phyloP scores from a whole-genome alignment of 2,797 vertebrate genomes.

The Pseudochaenichthys georgianus region DNA sequence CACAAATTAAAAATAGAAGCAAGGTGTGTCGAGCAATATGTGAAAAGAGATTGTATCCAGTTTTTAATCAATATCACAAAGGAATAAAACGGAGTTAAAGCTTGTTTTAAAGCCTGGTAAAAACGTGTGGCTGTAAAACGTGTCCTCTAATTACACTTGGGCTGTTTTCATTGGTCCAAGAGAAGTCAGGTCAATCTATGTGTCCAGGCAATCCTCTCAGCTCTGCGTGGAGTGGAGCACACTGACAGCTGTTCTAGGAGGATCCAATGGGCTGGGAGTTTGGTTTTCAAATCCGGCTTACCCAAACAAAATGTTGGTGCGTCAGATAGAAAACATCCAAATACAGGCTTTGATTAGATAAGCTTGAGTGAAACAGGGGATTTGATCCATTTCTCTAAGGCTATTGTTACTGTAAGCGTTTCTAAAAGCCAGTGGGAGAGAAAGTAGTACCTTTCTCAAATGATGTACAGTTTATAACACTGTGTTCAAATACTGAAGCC shows the following conservation, averaged over 20 bases:
- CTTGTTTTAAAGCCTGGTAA: background rate
- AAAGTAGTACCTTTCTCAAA: constrained; percentile 31
- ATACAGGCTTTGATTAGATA: constrained; percentile 73
- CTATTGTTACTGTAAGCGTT: constrained; percentile 27
- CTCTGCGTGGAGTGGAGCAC: constrained; percentile 38
- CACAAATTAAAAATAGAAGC: background rate
- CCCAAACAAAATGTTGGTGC: constrained; percentile 70
- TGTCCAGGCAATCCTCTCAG: constrained; percentile 63
- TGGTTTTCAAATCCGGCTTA: constrained; percentile 76
- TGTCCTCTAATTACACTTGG: constrained; percentile 50
- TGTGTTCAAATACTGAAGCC: background rate
- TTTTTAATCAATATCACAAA: constrained; percentile 21
- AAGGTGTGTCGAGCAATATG: background rate
- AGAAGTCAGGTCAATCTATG: constrained; percentile 54
- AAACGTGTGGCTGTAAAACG: constrained; percentile 26
- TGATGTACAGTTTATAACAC: constrained; percentile 14
- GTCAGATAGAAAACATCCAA: constrained; percentile 70
- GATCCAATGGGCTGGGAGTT: constrained; percentile 56
- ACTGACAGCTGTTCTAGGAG: constrained; percentile 38
- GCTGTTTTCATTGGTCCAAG: constrained; percentile 52
- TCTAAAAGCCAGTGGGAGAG: constrained; percentile 33
- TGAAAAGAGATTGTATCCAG: background rate
- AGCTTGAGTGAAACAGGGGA: constrained; percentile 62
- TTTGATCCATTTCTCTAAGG: constrained; percentile 49
- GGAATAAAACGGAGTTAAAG: constrained; percentile 18